A percentile compares a stretch with the other conserved stretches of the same genome.
Conservation (phyloP, 2,797 vertebrate genomes). For the Enteromius afrohamiltoni region DNA sequence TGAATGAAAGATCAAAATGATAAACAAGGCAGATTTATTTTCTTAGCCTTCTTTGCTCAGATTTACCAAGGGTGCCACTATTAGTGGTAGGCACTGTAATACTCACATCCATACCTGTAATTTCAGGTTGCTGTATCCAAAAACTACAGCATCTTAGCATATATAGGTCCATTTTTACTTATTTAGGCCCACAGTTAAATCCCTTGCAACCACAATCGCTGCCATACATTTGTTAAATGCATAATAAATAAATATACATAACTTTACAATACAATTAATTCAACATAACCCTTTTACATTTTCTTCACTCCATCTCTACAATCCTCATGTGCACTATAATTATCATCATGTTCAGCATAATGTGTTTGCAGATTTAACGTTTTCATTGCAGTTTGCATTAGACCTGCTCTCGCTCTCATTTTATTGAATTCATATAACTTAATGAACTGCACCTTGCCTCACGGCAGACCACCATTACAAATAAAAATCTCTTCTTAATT, state of each 20-base stretch:
- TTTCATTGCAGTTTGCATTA: background rate
- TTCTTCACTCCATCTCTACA: background rate
- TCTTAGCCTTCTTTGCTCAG: no score
- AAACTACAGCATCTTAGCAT: background rate
- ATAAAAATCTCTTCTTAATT: constrained; percentile 13
- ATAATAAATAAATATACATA: background rate
- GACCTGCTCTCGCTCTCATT: background rate
- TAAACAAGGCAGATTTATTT: no score
- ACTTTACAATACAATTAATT: background rate
- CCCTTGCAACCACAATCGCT: background rate
- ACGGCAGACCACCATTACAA: constrained; percentile 2
- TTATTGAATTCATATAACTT: constrained; percentile 22
- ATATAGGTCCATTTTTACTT: constrained; percentile 1
- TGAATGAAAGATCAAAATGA: no score
- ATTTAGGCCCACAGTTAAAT: background rate
- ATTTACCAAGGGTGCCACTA: background rate
- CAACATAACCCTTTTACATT: background rate
- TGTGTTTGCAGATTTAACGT: constrained; percentile 8
- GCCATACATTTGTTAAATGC: background rate
- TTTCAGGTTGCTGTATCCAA: background rate
- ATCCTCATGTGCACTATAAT: background rate
- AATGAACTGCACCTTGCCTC: background rate
- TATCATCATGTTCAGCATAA: constrained; percentile 8
- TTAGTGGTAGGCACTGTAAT: background rate
- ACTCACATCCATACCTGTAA: background rate